Conservation (phyloP, 2,113 vertebrate species). For the Eolophus roseicapilla region DNA sequence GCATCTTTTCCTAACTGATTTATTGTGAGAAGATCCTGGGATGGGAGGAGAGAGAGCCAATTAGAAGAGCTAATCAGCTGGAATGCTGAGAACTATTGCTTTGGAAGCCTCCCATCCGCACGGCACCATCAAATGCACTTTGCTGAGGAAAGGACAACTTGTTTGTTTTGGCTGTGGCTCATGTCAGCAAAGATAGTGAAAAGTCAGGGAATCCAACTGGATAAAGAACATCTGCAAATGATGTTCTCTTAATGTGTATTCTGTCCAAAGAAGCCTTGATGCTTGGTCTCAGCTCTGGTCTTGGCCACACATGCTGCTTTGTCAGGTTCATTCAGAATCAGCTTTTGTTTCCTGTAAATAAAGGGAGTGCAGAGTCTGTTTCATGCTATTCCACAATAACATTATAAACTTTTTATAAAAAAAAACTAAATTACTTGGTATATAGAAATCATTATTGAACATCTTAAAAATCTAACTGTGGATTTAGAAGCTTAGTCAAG, state of each 20-base stretch:
- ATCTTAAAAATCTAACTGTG: neutral
- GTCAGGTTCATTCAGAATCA: neutral
- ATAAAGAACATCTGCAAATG: conserved; percentile 52
- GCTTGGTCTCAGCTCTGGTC: neutral
- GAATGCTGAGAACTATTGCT: conserved; percentile 38
- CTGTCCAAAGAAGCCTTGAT: neutral
- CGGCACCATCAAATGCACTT: neutral
- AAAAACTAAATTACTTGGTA: neutral
- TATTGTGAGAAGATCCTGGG: conserved; percentile 34
- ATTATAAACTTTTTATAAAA: neutral
- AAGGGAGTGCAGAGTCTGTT: neutral
- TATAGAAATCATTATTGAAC: neutral
- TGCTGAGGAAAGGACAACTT: conserved; percentile 26
- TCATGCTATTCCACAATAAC: neutral
- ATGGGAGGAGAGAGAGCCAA: neutral
- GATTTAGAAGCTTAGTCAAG: neutral
- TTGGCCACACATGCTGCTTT: neutral
- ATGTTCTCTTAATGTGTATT: neutral
- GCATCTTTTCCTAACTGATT: neutral
- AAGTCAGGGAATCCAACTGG: conserved; percentile 28
- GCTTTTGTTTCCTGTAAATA: neutral
- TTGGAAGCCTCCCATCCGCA: neutral
- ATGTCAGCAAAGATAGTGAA: conserved; percentile 22
- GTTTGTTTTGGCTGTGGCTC: conserved; percentile 50
- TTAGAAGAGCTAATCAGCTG: conserved; percentile 26